Evolutionary conservation across 2,888 invertebrate species (phyloP), one percentile per base, ranked within the genome.

Genomic region (Rhorus exstirpatorius): DNA sequence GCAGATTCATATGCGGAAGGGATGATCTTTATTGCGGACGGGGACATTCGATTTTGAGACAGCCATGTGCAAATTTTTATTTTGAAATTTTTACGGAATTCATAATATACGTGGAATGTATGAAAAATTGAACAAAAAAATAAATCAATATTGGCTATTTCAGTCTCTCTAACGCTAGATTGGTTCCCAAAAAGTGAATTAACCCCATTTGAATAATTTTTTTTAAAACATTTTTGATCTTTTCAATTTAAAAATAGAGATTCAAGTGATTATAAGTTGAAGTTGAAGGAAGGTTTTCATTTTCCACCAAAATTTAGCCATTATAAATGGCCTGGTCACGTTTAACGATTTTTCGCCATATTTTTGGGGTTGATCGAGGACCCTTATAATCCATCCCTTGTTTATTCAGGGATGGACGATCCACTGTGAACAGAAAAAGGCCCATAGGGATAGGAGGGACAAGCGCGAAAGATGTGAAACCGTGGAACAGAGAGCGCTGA

Each of bases 381-480:
- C 31, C 55, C 44, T 67, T 44, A 53, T 44, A 7, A 51, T 51
- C 12, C 21, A 7, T 12, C 51, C 51, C 51, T 17, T 19, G 19
- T 19, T 51, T 19, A 6, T 12, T 19, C 31, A 12, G 19, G 21
- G 2, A 14, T 21, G 41, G 17, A 17, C 3, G 55, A 12, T 24
- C 55, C 14, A 55, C 19, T 14, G 4, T 17, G 19, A 35, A 49
- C 31, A 44, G 46, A 58, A 19, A 53, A 58, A 67, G 46, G 19
- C 14, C 24, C 58, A n/a, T n/a, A 41, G 75, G 65, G 55, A 75
- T 44, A 41, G 19, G 17, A n/a, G 46, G 46, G 35, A 55, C 75
- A 21, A 67, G 31, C 31, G 49, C 51, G 51, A 19, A 51, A 51
- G 8, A 51, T 21, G 19, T 21, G 51, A 12, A 12, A 51, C 17